Evolutionary conservation across 1,140 invertebrate genomes (phyloP), one percentile per base, ranked within the genome.

Genomic region (Zaprionus africanus): DNA sequence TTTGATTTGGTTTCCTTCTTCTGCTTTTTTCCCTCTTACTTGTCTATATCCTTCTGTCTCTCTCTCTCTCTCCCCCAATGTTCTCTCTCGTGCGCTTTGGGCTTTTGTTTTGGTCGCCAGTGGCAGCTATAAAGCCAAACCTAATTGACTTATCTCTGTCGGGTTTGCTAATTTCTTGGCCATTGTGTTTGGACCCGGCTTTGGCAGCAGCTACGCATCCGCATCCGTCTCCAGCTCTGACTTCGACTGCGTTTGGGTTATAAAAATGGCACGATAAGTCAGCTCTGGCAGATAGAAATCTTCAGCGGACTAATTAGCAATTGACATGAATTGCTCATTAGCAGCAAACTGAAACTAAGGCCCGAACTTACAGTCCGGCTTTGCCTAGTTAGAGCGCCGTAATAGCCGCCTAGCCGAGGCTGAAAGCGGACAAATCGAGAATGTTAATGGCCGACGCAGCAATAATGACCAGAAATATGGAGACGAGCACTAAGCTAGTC

Each of bases 311-410:
- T 91, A 91, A 91, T 91, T 91, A 91, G 87, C 87, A 91, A 91
- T 91, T 91, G 87, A 91, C 87, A 91, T 91, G 83, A 91, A 91
- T 91, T 91, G 87, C 83, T 91, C 87, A 91, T 91, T 91, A 91
- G 87, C 81, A 87, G 87, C 76, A 90, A 88, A 85, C 84, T 85
- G 82, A 90, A 88, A 85, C 84, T 90, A 85, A 90, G 72, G 84
- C 84, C 81, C 71, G 69, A 87, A 88, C 87, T 73, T 81, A 73
- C 71, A 67, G 76, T 17, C 24, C 19, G 15, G 11, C 36, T 31
- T 13, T 34, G 43, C 12, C 65, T 24, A 41, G 63, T 43, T 59
- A 51, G 46, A 24, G 46, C 2, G 3, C 12, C 46, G 4, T 51
- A 51, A 51, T 51, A 51, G 60, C 60, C 12, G 34, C 28, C 22